Evolutionary conservation across 2,113 vertebrate species (phyloP), one percentile per base, ranked within the genome.

Genomic region (Clarias macrocephalus): DNA sequence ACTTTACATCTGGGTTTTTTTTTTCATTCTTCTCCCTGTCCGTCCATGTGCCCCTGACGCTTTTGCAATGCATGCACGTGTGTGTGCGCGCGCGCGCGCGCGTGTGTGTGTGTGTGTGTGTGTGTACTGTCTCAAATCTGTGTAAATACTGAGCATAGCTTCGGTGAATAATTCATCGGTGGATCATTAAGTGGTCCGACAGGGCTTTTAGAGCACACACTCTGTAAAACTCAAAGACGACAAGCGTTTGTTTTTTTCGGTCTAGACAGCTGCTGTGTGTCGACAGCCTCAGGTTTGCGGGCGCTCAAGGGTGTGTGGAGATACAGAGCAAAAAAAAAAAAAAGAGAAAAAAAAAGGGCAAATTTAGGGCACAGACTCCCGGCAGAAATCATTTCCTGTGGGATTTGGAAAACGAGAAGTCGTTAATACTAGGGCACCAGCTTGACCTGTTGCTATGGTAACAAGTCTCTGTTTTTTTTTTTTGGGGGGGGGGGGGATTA

Each of bases 101-200:
- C 48, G 84, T 85, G 56, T 83, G 65, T 6, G 54, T 21, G 59
- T 25, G 28, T 21, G 42, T 60, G 52, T 37, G 42, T 57, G 84
- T 85, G 56, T 83, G 65, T 6, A 37, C n/a, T 15, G 42, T 79
- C 85, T 82, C 63, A 88, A 83, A 80, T 89, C 80, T 85, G 86
- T 70, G 56, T 75, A 65, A 89, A 80, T 66, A 37, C 72, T 79
- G 48, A 80, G 83, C 21, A 80, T 66, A 59, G 73, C 76, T 60
- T 87, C 83, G 83, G 80, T 89, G 86, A 89, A 90, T 90, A 88
- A 88, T 89, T 90, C 33, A 90, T 86, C 70, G 75, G 70, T 62
- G 77, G 82, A 86, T 60, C 82, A 66, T 63, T 68, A 65, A 25
- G 68, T 79, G 37, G 72, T 75, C 23, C 62, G 25, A 57, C 82